Base-by-base conservation (phyloP, 2,113 vertebrate species). In the Petromus typicus region DNA sequence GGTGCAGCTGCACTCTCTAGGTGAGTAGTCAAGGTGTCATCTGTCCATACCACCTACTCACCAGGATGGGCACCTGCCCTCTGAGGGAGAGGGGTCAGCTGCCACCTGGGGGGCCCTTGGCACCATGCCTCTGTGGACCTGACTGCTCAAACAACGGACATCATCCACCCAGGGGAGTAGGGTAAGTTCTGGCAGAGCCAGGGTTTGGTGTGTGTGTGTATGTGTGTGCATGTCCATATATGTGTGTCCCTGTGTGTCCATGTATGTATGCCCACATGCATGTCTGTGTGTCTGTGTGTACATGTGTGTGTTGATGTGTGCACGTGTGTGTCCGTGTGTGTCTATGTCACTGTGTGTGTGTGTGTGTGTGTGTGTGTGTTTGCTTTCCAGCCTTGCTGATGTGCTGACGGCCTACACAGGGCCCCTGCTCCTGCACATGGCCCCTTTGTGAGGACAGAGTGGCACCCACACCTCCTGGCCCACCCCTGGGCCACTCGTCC, bases 401-500 rank as follows among this genome's bases (percentile, higher is more conserved):
- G 51, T 12, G 14, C 48, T n/a, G 7, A 61, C 12, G 25, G 48
- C 66, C 37, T 11, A 59, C 7, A 14, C 5, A 27, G 81, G 59
- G 51, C 27, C 2, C 40, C 64, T 6, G 2, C 17, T 59, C 18
- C 54, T 40, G 9, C 2, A 40, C 67, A 25, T 10, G 12, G 11
- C 12, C 22, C 69, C 69, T 43, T 43, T 25, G 37, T 23, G 5
- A 73, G 69, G 69, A 25, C 5, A 12, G 69, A 43, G 13, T 13
- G 20, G 6, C 34, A 4, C 37, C 78, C 34, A 54, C 10, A 3
- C 27, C 54, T 37, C 2, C 61, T 17, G 9, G 51, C 20, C 11
- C n/a, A 57, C 56, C 13, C 2, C 5, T 7, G 61, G 17, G 34
- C 11, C 10, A 1, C 12, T 10, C 3, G 37, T 27, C 43, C 1